Conservation (phyloP, 2,888 invertebrate genomes). For the Drosophila monieri region DNA sequence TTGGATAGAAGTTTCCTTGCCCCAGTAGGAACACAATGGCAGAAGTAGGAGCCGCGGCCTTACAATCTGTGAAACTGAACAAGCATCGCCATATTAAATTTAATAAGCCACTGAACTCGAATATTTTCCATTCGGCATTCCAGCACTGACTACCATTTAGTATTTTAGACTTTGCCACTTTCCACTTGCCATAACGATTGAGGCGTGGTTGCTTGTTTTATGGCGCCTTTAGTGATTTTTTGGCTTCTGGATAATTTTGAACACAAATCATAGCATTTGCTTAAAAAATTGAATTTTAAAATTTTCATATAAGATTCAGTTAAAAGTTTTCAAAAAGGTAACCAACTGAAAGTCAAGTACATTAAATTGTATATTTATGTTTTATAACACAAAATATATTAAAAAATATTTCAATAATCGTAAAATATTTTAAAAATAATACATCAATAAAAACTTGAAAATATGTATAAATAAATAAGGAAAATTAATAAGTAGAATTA, state of each 20-base stretch:
- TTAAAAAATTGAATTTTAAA: too few relatives aligned
- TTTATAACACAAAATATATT: too few relatives aligned
- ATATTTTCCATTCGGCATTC: conserved; percentile 35
- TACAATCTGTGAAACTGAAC: conserved; percentile 4
- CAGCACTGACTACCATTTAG: conserved; percentile 10
- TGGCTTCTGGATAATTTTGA: not conserved
- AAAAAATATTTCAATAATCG: too few relatives aligned
- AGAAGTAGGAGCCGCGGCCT: not conserved
- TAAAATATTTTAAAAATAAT: too few relatives aligned
- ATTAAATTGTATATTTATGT: too few relatives aligned
- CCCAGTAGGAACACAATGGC: conserved; percentile 17
- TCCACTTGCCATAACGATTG: conserved; percentile 37
- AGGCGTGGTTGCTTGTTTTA: conserved; percentile 34
- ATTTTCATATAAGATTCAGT: too few relatives aligned
- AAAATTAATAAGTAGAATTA: too few relatives aligned
- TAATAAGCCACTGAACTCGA: conserved; percentile 58
- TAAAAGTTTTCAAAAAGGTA: too few relatives aligned
- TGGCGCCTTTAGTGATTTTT: not conserved
- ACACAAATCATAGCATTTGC: too few relatives aligned
- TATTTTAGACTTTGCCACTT: conserved; percentile 25
- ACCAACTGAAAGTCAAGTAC: too few relatives aligned
- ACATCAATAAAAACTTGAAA: too few relatives aligned
- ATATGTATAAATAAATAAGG: too few relatives aligned
- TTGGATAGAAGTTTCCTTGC: conserved; percentile 19
- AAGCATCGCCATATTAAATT: conserved; percentile 61